These are phyloP conservation scores for Orycteropus afer DNA, from an alignment of 2,113 vertebrate species.

Conservation along the genomic window DNA sequence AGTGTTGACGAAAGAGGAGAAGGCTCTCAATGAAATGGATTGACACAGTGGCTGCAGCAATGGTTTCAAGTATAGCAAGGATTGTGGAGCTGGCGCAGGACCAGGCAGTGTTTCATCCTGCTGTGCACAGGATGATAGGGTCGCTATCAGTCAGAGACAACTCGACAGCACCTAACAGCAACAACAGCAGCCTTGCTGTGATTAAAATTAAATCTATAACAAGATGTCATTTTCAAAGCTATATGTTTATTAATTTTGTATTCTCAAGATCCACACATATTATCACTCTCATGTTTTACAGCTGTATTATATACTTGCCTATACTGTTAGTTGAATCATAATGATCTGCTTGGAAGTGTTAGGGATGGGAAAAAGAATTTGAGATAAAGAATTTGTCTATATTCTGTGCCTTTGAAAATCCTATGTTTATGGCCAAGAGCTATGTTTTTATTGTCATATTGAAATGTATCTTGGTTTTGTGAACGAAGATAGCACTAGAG, in stretches of 20 bases:
- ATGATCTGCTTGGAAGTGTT: not conserved
- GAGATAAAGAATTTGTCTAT: not conserved
- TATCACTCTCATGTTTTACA: not conserved
- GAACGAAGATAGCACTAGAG: not conserved
- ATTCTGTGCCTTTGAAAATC: not conserved
- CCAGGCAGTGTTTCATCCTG: too few species aligned
- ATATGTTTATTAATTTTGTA: not conserved
- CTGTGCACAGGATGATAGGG: too few species aligned
- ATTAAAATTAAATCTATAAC: not conserved
- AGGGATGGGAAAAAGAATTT: not conserved
- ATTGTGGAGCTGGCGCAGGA: too few species aligned
- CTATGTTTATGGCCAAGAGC: not conserved
- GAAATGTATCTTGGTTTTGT: conserved; percentile 35
- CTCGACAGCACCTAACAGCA: too few species aligned
- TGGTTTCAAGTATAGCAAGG: too few species aligned
- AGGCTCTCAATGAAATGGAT: too few species aligned
- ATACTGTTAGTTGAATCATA: not conserved
- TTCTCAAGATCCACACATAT: not conserved
- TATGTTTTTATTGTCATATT: conserved; percentile 4
- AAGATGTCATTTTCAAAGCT: conserved; percentile 33
- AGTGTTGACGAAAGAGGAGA: too few species aligned
- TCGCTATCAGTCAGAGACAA: too few species aligned
- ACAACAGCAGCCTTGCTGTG: not conserved
- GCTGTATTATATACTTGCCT: not conserved
- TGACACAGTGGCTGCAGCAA: too few species aligned